Base-by-base conservation (phyloP, 2,113 vertebrate species). In the Carassius auratus region DNA sequence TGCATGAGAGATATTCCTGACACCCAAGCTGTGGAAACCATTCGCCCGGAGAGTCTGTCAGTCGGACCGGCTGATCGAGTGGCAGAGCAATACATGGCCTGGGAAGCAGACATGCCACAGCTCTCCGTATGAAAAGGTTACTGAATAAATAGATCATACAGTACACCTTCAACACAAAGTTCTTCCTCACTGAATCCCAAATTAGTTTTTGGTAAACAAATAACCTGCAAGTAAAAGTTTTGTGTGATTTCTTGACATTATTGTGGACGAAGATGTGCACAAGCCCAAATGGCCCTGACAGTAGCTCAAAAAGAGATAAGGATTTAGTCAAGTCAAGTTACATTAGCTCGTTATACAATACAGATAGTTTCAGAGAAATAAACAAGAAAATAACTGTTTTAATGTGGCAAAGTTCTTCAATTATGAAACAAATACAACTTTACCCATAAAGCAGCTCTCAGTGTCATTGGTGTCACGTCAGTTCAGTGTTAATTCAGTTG, bases 111-210 rank as follows among this genome's bases (percentile, higher is more conserved):
- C 2, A 8, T 45, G 33, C 61, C 83, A 62, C 23, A 7, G 1
- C 55, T 52, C 21, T 84, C 66, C 62, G 30, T 19, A 81, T 55
- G 33, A 42, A 88, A 91, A 89, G 88, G 90, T 91, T 89, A 90
- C 33, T 88, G 66, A 89, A 86, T 83, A 86, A 89, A 91, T 81
- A 87, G 64, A 68, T 79, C 84, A 10, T 13, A 76, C 85, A 84
- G 26, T 26, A 26, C 26, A 26, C 6, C 69, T 38, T 38, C 42
- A 42, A 8, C 42, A 57, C 15, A 55, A 55, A 4, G 23, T 76
- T 76, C 52, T 30, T 9, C 5, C 36, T 73, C 30, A 38, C 5
- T 61, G 19, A 38, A 78, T 61, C 55, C 17, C 6, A 76, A 76
- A 26, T 0, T 26, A 10, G 2, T 48, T 48, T 48, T 48, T 48